Percentiles rank a stretch among this genome's conserved stretches.
These are phyloP conservation scores for Tachystola acroxantha DNA, from an alignment of 2,888 invertebrate genomes.

Conservation along the genomic window DNA sequence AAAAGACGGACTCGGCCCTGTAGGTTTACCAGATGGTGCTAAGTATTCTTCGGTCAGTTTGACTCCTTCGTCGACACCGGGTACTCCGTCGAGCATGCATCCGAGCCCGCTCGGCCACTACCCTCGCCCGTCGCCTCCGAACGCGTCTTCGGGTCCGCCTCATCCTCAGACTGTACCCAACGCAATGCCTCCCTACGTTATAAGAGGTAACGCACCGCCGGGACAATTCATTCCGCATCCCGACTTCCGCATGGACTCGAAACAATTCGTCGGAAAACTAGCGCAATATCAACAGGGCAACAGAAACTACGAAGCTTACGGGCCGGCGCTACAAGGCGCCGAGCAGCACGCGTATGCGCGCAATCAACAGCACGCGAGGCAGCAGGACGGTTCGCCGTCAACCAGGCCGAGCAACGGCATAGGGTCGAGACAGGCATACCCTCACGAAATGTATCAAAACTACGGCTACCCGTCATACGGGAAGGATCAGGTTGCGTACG, in stretches of 20 bases:
- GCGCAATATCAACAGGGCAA: constrained; percentile 63
- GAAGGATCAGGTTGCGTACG: constrained; percentile 73
- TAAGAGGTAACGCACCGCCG: constrained; percentile 70
- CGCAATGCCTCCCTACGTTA: constrained; percentile 77
- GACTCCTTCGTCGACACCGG: constrained; percentile 81
- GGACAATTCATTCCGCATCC: constrained; percentile 71
- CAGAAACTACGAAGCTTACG: constrained; percentile 60
- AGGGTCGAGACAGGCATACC: constrained; percentile 55
- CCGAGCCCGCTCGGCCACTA: constrained; percentile 82
- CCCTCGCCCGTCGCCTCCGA: constrained; percentile 84
- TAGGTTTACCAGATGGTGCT: constrained; percentile 74
- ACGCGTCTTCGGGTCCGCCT: constrained; percentile 79
- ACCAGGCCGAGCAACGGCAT: constrained; percentile 59
- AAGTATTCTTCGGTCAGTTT: constrained; percentile 80
- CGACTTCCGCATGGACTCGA: constrained; percentile 72
- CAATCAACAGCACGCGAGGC: constrained; percentile 51
- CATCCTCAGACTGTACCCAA: constrained; percentile 79
- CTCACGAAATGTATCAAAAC: constrained; percentile 72
- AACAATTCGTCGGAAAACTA: constrained; percentile 68
- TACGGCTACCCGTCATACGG: constrained; percentile 74
- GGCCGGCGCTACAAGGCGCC: constrained; percentile 42
- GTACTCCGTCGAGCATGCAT: constrained; percentile 80
- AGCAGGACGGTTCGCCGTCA: constrained; percentile 51
- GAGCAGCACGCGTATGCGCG: constrained; percentile 72
- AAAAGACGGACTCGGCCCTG: constrained; percentile 67